These are phyloP conservation scores for Arge pagana DNA, from an alignment of 2,888 invertebrate species.

Conservation along the genomic window DNA sequence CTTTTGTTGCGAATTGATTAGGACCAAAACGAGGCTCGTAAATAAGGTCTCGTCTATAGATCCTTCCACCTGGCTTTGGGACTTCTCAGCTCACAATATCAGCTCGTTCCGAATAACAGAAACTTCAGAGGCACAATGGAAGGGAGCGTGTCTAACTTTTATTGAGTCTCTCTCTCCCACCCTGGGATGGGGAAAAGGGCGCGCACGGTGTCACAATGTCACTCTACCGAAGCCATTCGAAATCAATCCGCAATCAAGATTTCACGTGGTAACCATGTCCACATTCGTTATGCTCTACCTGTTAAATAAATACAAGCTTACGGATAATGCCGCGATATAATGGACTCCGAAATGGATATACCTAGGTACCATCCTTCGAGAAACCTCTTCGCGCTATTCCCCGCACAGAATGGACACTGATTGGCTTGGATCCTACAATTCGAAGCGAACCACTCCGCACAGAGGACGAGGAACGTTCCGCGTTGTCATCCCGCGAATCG, in stretches of 20 bases:
- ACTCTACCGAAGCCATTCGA: slow-evolving; percentile 22
- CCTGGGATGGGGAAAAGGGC: slow-evolving; percentile 17
- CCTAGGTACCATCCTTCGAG: background rate
- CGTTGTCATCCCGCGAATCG: background rate
- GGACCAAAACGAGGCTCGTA: slow-evolving; percentile 41
- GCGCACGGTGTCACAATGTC: slow-evolving; percentile 19
- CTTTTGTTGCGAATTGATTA: slow-evolving; percentile 44
- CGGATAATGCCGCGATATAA: slow-evolving; percentile 2
- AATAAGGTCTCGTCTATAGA: slow-evolving; percentile 32
- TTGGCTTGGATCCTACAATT: slow-evolving; percentile 11
- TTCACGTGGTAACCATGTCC: slow-evolving; percentile 22
- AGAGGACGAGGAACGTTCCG: slow-evolving; percentile 1
- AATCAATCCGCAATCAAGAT: slow-evolving; percentile 29
- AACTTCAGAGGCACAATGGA: no score
- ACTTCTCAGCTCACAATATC: slow-evolving; percentile 5
- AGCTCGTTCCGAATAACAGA: slow-evolving; percentile 17
- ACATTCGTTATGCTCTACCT: slow-evolving; percentile 27
- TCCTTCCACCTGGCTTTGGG: slow-evolving; percentile 11
- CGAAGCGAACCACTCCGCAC: background rate
- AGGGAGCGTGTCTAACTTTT: slow-evolving; percentile 42
- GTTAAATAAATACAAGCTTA: slow-evolving; percentile 18
- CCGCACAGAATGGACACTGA: slow-evolving; percentile 9
- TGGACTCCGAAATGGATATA: background rate
- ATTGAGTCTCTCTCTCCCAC: slow-evolving; percentile 29
- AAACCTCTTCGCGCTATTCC: background rate